Evolutionary conservation across 2,888 invertebrate species (phyloP), one percentile per base, ranked within the genome.

Genomic region (Mylabris sibirica): DNA sequence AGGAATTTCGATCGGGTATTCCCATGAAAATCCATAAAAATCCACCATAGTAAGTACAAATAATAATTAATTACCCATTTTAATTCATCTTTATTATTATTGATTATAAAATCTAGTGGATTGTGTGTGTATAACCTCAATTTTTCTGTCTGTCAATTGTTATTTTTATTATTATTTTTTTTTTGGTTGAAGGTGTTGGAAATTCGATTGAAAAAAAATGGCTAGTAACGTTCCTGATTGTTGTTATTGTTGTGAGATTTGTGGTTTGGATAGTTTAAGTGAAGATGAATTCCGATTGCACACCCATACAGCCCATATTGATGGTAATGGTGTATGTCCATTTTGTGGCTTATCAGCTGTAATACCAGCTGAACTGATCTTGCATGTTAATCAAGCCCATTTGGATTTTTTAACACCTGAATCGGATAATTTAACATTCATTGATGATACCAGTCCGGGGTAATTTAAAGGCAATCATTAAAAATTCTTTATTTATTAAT

Each of bases 361-460:
- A 59, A 90, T 92, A 12, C 90, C 92, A 22, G 90, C 91, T 5
- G 93, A 94, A 79, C 89, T 95, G 77, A 86, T 93, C 72, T 86
- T 91, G 2, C 95, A 95, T 81, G 94, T 95, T 1, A 94, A 94
- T 83, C 90, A 91, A 75, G 93, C 92, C n/a, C 95, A 95, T 84
- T 87, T 94, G 73, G 93, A 94, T 81, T 93, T 92, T 81, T 85
- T 94, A 63, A 94, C 93, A 59, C 94, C 94, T 0, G 93, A 93
- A 81, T 89, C 91, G 71, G 93, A 93, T 65, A 86, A 91, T 74
- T 90, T 93, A 88, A 90, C 91, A 34, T 93, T 93, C 77, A 93
- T 93, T 72, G 93, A 93, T 83, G 93, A 93, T 76, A 84, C 85
- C 74, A 91, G 84, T 75, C 84, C 84, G 41, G 80, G 81, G 84